Base-by-base conservation (phyloP, 1,140 invertebrate species). In the Eriocheir sinensis region DNA sequence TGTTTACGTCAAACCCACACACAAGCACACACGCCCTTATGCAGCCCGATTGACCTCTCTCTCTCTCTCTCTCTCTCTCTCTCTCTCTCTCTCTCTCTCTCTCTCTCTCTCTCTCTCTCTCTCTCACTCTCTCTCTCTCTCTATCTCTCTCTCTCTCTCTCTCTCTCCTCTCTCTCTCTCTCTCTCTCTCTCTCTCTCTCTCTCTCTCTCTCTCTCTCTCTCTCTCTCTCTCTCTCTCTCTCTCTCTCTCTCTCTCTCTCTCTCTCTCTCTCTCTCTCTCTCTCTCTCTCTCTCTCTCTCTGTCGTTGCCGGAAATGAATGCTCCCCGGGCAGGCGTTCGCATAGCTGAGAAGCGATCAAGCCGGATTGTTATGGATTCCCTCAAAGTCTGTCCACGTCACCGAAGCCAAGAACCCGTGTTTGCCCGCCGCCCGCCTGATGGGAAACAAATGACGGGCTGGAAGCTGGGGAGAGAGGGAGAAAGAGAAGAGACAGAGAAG, bases 121-220 rank as follows among this genome's bases (percentile, higher is more conserved):
- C n/a, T n/a, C n/a, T n/a, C n/a, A n/a, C n/a, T 72, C 60, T 72
- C 60, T 53, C 60, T 72, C 60, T 72, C 60, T 2, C 21, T 60
- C 2, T 9, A 72, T n/a, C 6, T 21, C 60, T 72, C 60, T 72
- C 60, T 21, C 21, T 21, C 21, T 72, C 0, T 21, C 60, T 21
- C 27, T 72, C 60, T 17, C 12, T 27, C 17, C 34, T 81, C 30
- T 32, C 30, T n/a, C 0, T 81, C 17, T 41, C 81, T 36, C 81
- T 32, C 30, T 85, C 32, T 34, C 81, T 32, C 2, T 85, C 81
- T 2, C 30, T 32, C 81, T 85, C 81, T 85, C 30, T 32, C 81
- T 34, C 34, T 85, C 30, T 32, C 81, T 85, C 81, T 85, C 81
- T 34, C 81, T 85, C 81, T 85, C 81, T 81, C 81, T 85, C 81